Evolutionary conservation across 2,113 vertebrate species (phyloP), one percentile per base, ranked within the genome.

Genomic region (Phaetusa simplex): DNA sequence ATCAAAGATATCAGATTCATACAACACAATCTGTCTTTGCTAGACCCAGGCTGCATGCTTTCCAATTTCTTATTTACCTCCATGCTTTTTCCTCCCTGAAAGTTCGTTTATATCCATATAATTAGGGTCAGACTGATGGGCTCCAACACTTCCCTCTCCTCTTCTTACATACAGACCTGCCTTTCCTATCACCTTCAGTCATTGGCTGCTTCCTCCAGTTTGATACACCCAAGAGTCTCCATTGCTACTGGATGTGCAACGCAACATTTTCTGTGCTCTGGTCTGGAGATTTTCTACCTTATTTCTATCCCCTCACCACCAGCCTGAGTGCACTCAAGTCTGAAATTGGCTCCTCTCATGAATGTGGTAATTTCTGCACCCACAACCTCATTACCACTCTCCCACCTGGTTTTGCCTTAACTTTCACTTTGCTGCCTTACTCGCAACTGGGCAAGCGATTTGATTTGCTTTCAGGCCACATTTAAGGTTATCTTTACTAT

Each of bases 271-370:
- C 72, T 0, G 0, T 80, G 65, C 66, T 87, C 66, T 80, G 36
- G 29, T 47, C 27, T 58, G 66, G 49, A 85, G 66, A 93, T 91
- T 95, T 94, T 64, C 83, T 59, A 27, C 78, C 36, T 85, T 90
- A 53, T 69, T 94, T 89, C 90, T 85, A 70, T 85, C 53, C 82
- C 43, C 40, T 82, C 69, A 50, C 78, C 78, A 76, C 53, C 87
- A 91, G 14, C 34, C 78, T 7, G 3, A 88, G 93, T 53, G 84
- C 90, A 91, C 36, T 96, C 95, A 88, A 66, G 90, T 95, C 78
- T 96, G 95, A 96, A 95, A 96, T 95, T 95, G 78, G 52, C 78
- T 96, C 5, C 34, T 76, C 84, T 95, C 84, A 87, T 61, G 52
- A 91, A 95, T 71, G 86, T 55, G 34, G 78, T 87, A 53, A 93